Evolutionary conservation across 2,888 invertebrate genomes (phyloP).

Genomic region (Molorchus minor): DNA sequence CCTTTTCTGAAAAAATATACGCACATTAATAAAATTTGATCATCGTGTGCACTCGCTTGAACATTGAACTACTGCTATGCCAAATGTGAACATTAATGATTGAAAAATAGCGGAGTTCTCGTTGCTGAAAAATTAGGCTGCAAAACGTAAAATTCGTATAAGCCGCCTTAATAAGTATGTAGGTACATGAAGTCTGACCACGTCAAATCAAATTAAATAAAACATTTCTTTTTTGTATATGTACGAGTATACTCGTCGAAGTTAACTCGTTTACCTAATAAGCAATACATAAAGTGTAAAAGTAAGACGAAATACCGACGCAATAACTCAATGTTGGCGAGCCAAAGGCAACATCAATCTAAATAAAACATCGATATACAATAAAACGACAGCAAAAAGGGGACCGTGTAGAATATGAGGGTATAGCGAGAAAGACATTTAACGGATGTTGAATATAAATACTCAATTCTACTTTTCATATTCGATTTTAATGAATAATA

Average conservation of each 20-base stretch:
- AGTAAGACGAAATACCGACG: slow-evolving; percentile 19
- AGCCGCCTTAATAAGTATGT: too few relatives aligned
- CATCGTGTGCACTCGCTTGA: too few relatives aligned
- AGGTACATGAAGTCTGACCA: too few relatives aligned
- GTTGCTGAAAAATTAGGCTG: too few relatives aligned
- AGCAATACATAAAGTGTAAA: not conserved
- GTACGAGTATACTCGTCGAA: not conserved
- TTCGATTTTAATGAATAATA: slow-evolving; percentile 25
- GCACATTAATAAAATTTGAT: too few relatives aligned
- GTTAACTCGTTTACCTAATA: not conserved
- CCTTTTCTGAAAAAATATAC: too few relatives aligned
- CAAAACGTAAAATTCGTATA: too few relatives aligned
- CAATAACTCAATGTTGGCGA: slow-evolving; percentile 42
- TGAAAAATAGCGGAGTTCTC: too few relatives aligned
- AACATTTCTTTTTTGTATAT: too few relatives aligned
- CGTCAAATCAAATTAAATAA: too few relatives aligned
- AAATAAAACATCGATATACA: slow-evolving; percentile 45
- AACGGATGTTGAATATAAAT: slow-evolving; percentile 38
- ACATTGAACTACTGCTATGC: too few relatives aligned
- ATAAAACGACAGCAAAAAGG: slow-evolving; percentile 34
- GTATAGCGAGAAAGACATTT: slow-evolving; percentile 37
- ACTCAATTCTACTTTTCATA: slow-evolving; percentile 28
- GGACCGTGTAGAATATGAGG: slow-evolving; percentile 10
- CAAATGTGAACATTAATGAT: too few relatives aligned
- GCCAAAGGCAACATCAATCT: slow-evolving; percentile 42